phyloP scores from a whole-genome alignment of 2,113 vertebrate genomes.

The Accipiter virgatus region DNA sequence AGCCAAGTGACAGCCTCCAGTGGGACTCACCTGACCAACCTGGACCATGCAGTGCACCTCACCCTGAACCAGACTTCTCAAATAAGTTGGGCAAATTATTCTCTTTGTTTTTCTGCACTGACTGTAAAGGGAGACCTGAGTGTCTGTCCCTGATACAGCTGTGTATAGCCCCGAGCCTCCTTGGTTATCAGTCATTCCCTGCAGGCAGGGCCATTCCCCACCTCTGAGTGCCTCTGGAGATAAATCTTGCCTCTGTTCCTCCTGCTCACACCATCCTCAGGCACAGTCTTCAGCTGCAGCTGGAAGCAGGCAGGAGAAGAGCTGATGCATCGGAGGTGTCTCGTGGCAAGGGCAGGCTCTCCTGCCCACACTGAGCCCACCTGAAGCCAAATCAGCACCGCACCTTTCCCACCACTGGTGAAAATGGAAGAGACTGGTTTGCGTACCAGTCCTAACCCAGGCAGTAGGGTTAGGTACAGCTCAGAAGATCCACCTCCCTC shows the following conservation, averaged over 20 bases:
- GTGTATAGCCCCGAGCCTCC: rapidly evolving
- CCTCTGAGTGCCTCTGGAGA: background rate
- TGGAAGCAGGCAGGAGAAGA: background rate
- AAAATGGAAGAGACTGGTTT: background rate
- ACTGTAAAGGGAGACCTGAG: background rate
- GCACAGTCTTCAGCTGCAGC: background rate
- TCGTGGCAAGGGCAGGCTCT: background rate
- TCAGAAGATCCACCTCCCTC: background rate
- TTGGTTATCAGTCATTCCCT: background rate
- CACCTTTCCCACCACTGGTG: background rate
- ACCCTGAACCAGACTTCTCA: background rate
- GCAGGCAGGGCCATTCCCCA: background rate
- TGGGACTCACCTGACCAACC: background rate
- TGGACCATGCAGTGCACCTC: background rate
- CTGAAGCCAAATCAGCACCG: background rate
- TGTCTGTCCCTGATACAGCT: background rate
- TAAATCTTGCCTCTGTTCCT: background rate
- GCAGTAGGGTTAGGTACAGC: background rate
- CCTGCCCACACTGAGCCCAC: background rate
- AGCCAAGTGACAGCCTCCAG: background rate
- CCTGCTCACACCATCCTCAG: background rate
- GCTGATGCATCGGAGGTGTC: background rate
- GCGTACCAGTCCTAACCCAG: rapidly evolving
- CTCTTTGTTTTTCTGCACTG: background rate
- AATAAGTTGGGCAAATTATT: background rate